phyloP scores from a whole-genome alignment of 2,797 vertebrate genomes.

The Octomys mimax region DNA sequence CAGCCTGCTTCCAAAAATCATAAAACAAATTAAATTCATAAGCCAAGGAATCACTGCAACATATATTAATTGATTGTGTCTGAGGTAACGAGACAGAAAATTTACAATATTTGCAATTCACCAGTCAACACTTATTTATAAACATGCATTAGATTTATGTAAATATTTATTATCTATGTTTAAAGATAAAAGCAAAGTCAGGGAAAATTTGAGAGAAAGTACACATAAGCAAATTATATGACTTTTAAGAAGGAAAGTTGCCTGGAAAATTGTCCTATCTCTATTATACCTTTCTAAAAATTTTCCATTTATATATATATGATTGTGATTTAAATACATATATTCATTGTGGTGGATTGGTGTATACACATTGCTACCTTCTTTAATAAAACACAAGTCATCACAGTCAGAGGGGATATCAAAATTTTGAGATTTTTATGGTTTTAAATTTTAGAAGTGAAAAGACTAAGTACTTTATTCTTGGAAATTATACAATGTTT shows the following conservation, averaged over 20 bases:
- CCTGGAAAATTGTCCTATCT: neutral
- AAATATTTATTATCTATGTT: neutral
- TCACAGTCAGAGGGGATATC: neutral
- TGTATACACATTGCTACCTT: neutral
- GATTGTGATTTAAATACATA: neutral
- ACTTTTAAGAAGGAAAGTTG: neutral
- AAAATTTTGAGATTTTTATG: neutral
- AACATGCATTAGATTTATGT: neutral
- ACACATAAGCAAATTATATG: neutral
- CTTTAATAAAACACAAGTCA: neutral
- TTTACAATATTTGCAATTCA: neutral
- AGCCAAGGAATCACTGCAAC: neutral
- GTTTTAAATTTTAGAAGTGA: conserved; percentile 46
- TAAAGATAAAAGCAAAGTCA: neutral
- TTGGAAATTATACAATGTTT: neutral
- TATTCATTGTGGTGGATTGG: neutral
- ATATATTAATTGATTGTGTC: neutral
- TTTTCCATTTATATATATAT: neutral
- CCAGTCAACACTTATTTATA: neutral
- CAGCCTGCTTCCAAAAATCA: neutral
- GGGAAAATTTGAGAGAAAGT: neutral
- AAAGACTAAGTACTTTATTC: neutral
- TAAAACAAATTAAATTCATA: neutral
- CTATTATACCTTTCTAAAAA: neutral
- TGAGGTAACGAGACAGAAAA: neutral